Evolutionary conservation across 2,113 vertebrate genomes (phyloP).

Genomic region (Misgurnus anguillicaudatus): DNA sequence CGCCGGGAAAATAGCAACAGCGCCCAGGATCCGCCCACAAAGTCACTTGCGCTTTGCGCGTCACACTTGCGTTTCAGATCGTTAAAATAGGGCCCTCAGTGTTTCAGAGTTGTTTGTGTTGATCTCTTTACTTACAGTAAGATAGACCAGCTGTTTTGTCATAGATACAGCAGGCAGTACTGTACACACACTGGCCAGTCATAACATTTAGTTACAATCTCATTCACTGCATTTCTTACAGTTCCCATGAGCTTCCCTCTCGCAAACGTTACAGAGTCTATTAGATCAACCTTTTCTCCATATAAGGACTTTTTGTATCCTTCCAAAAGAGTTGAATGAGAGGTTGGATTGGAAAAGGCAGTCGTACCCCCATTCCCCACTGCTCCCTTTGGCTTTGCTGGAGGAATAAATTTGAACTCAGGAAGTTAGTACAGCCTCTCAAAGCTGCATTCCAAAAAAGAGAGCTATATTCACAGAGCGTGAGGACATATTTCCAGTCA

Average conservation of each 20-base stretch:
- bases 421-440: slow-evolving; percentile 20
- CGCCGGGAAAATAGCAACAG: too few species aligned
- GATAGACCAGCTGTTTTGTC: neutral
- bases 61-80: too few species aligned
- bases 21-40: too few species aligned
- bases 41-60: too few species aligned
- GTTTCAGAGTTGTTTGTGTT: neutral
- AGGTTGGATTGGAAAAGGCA: slow-evolving; percentile 31
- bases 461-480: neutral
- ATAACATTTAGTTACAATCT: slow-evolving; percentile 70
- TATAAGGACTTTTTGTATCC: slow-evolving; percentile 82
- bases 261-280: slow-evolving; percentile 69
- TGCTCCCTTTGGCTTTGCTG: slow-evolving; percentile 11
- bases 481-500: neutral
- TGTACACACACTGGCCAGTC: slow-evolving; percentile 49
- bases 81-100: too few species aligned
- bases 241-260: slow-evolving; percentile 69
- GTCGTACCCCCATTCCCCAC: slow-evolving; percentile 29
- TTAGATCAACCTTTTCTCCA: slow-evolving; percentile 75
- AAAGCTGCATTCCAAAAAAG: neutral
- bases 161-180: neutral
- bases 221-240: slow-evolving; percentile 73
- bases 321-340: slow-evolving; percentile 29
- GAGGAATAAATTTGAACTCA: slow-evolving; percentile 36
- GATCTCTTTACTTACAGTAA: neutral